Percentiles rank a stretch among this genome's conserved stretches.
Evolutionary conservation across 2,113 vertebrate species (phyloP).

Genomic region (Drymodes brunneopygia): DNA sequence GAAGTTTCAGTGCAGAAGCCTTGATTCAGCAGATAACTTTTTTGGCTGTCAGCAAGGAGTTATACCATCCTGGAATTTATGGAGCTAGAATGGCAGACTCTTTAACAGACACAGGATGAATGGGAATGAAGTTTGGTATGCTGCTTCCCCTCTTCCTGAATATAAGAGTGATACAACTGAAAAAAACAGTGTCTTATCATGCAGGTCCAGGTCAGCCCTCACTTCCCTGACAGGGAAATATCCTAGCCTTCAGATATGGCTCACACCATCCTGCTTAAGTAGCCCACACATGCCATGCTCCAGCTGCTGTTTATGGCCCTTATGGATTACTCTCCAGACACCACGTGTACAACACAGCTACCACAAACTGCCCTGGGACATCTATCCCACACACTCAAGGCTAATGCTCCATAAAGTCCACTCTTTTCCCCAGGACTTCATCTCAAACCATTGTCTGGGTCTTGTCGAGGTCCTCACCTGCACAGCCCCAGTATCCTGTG

Average conservation of each 20-base stretch:
- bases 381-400: not conserved
- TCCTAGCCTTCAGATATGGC: not conserved
- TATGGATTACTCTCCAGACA: not conserved
- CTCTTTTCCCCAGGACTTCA: not conserved
- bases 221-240: not conserved
- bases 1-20: not conserved
- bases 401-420: not conserved
- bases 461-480: rapidly evolving
- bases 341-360: rapidly evolving
- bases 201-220: not conserved
- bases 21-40: conserved; percentile 40
- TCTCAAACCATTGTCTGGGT: not conserved
- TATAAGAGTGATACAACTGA: not conserved
- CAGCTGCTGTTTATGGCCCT: not conserved
- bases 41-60: not conserved
- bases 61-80: not conserved
- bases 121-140: not conserved
- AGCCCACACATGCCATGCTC: not conserved
- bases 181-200: not conserved
- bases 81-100: not conserved
- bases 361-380: not conserved
- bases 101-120: not conserved
- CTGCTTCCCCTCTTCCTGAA: not conserved
- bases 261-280: not conserved
- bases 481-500: not conserved